A percentile compares a stretch with the other conserved stretches of the same genome.
phyloP scores from a whole-genome alignment of 2,888 invertebrate species.

The Dermolepida albohirtum region DNA sequence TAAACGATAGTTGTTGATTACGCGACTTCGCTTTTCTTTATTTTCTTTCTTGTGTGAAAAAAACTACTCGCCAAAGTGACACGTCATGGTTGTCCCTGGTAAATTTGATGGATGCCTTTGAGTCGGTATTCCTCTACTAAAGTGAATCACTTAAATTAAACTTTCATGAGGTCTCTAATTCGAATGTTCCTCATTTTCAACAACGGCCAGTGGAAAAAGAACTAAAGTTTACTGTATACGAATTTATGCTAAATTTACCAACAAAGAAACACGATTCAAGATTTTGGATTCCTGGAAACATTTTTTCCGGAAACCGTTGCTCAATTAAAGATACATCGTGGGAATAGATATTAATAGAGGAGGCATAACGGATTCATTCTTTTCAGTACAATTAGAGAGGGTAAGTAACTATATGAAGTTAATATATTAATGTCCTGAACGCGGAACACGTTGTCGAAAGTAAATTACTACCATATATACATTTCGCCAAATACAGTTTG shows the following conservation, averaged over 20 bases:
- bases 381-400: slow-evolving; percentile 28
- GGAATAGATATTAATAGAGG: slow-evolving; percentile 21
- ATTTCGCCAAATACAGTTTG: too few species aligned
- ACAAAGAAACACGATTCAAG: slow-evolving; percentile 15
- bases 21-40: slow-evolving; percentile 14
- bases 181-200: slow-evolving; percentile 8
- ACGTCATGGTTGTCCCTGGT: slow-evolving; percentile 28
- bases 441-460: background rate
- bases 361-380: slow-evolving; percentile 34
- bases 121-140: slow-evolving; percentile 18
- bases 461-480: too few species aligned
- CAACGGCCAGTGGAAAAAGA: background rate
- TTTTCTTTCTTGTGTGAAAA: slow-evolving; percentile 16
- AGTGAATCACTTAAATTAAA: slow-evolving; percentile 26
- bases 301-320: slow-evolving; percentile 27
- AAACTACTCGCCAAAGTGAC: slow-evolving; percentile 27
- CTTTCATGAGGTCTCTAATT: slow-evolving; percentile 24
- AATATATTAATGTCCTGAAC: background rate
- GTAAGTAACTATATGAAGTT: slow-evolving; percentile 5
- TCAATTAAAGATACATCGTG: slow-evolving; percentile 30
- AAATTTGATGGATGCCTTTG: slow-evolving; percentile 35
- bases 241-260: slow-evolving; percentile 37
- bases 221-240: slow-evolving; percentile 7
- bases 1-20: slow-evolving; percentile 14
- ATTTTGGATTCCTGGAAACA: slow-evolving; percentile 29